These are phyloP conservation scores for Daubentonia madagascariensis DNA, from an alignment of 2,113 vertebrate species.

Conservation along the genomic window DNA sequence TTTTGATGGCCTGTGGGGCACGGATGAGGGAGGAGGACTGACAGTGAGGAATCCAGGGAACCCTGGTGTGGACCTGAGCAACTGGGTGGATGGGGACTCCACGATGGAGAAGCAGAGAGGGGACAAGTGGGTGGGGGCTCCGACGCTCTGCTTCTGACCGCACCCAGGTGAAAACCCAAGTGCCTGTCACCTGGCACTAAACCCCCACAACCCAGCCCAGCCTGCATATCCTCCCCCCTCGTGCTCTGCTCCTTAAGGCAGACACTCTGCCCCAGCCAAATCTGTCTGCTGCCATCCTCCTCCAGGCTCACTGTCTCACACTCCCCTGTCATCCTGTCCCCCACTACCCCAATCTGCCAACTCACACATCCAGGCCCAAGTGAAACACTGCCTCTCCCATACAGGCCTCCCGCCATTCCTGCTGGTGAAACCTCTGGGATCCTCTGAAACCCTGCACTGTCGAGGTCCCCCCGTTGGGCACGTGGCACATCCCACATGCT, in stretches of 20 bases:
- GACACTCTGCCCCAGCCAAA: neutral
- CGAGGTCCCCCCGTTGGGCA: accelerated
- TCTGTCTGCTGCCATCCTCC: neutral
- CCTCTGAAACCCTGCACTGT: neutral
- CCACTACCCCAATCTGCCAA: neutral
- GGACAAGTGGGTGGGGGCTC: neutral
- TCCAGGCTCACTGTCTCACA: neutral
- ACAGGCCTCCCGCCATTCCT: neutral
- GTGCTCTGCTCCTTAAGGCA: neutral
- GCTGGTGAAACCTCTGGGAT: accelerated
- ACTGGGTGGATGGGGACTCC: neutral
- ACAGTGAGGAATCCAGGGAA: no score
- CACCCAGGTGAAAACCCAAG: neutral
- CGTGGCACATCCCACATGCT: neutral
- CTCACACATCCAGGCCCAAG: neutral
- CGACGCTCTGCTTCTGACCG: no score
- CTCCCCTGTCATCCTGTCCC: neutral
- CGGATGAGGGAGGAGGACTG: neutral
- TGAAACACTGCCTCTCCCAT: neutral
- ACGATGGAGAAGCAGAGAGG: neutral
- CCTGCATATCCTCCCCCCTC: accelerated
- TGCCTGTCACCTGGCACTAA: neutral
- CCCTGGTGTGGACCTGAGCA: neutral
- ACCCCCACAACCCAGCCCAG: neutral
- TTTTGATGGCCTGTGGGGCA: neutral